Conservation (phyloP, 1,140 invertebrate genomes). For the Scaptomyza graminum region DNA sequence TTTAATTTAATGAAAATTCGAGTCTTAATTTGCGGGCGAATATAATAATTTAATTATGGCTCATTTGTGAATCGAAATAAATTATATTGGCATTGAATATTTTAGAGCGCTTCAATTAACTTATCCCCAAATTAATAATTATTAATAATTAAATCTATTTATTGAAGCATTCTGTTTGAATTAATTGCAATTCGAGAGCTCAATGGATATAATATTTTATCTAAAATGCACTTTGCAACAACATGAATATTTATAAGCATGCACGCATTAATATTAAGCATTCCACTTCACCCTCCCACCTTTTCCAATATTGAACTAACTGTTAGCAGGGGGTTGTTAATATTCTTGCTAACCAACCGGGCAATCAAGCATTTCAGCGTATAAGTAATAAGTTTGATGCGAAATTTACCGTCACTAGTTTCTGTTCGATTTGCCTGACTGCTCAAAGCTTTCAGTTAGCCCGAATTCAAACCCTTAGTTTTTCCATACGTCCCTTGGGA, state of each 20-base stretch:
- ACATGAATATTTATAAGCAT: conserved; percentile 14
- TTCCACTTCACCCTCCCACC: no score
- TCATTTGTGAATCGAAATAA: no score
- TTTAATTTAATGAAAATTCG: no score
- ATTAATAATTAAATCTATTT: neutral
- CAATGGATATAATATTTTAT: neutral
- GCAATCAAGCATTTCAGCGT: conserved; percentile 18
- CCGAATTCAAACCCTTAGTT: neutral
- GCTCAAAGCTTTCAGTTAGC: conserved; percentile 43
- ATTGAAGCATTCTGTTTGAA: neutral
- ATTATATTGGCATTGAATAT: no score
- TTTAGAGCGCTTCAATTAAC: no score
- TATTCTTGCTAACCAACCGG: neutral
- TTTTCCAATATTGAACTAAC: neutral
- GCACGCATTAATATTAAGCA: no score
- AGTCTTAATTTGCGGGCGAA: no score
- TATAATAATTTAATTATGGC: no score
- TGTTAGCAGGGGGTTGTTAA: neutral
- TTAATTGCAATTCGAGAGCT: neutral
- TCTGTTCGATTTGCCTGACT: conserved; percentile 27
- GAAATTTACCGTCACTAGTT: conserved; percentile 7
- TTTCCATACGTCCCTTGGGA: conserved; percentile 29
- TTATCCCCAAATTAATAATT: no score
- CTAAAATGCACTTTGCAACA: neutral
- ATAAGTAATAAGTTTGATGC: conserved; percentile 39